Base-by-base conservation (phyloP, 2,797 vertebrate species). In the Cichlasoma orientale region DNA sequence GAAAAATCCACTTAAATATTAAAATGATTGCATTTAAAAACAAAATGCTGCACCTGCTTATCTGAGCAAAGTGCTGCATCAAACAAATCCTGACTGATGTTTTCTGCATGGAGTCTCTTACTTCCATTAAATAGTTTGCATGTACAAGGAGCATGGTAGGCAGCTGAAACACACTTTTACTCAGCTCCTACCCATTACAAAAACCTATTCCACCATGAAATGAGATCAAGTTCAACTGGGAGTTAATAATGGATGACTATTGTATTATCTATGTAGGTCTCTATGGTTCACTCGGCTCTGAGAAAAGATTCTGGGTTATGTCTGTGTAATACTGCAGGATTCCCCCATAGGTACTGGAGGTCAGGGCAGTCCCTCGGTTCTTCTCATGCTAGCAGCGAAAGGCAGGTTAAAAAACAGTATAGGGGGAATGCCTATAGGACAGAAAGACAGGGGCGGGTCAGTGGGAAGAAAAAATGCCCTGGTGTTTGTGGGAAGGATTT, bases 331-430 rank as follows among this genome's bases (percentile, higher is more conserved):
- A 44, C 57, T 78, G 68, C 38, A 63, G 75, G 83, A 82, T 83
- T 54, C 83, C 79, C 76, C 72, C 29, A 54, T 73, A 79, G 76
- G 84, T 81, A 71, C 69, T 25, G 31, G 63, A 80, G 91, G 78
- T 86, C 85, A 85, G 78, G 71, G 75, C 18, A 18, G 41, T 85
- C 78, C 41, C 69, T 79, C 63, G 56, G 82, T 72, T 89, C 61
- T 52, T 63, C 58, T 83, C 57, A 36, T 78, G 73, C 76, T 79
- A 79, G 82, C 80, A 82, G 82, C 89, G 90, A 91, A 88, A 89
- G 82, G 85, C 86, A 91, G 83, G 88, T 90, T 92, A 82, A 89
- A 90, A 93, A 91, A 91, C 87, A 90, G 78, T 81, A 93, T 78
- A 54, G 77, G 54, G 75, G 36, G 78, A 86, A 89, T 86, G 83